Base-by-base conservation (phyloP, 2,888 invertebrate genomes). In the Oligia latruncula region DNA sequence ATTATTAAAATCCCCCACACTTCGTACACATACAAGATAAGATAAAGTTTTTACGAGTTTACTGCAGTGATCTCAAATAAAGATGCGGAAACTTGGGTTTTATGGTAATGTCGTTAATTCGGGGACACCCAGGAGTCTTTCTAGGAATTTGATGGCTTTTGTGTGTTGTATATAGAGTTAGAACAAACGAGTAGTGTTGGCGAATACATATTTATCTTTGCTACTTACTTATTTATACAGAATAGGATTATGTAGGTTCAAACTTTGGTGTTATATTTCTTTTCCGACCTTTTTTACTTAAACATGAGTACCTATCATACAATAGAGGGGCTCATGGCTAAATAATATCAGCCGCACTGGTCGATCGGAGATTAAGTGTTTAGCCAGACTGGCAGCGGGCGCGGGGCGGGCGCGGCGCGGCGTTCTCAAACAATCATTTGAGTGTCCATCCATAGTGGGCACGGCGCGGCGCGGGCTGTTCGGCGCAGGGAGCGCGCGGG, bases 41-140 rank as follows among this genome's bases (percentile, higher is more conserved):
- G 62, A 66, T 17, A 64, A 80, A 85, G 62, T 80, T 87, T 84
- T 79, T 84, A 84, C 66, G 86, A 85, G 64, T 49, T 49, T 64
- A 35, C 43, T 17, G 40, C 62, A 71, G 75, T 58, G 60, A 83
- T 86, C 74, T n/a, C 40, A 35, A 76, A 78, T 79, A 75, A 84
- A 75, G 81, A 73, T 71, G 62, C 9, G 58, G 74, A 23, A 68
- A 85, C 81, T 72, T 52, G 23, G 71, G 64, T 74, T 80, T 76
- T 80, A 80, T 70, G 46, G 35, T 67, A 67, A 74, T 71, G 66
- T 40, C 62, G 52, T 70, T 67, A 70, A 79, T 70, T 80, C 6
- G 65, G 73, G 46, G 66, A n/a, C n/a, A 66, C 23, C 46, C 11
- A 29, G 15, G 49, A 71, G 79, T 79, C 43, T 71, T 74, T 74